Base-by-base conservation (phyloP, 2,888 invertebrate species). In the Aleiodes alternator region DNA sequence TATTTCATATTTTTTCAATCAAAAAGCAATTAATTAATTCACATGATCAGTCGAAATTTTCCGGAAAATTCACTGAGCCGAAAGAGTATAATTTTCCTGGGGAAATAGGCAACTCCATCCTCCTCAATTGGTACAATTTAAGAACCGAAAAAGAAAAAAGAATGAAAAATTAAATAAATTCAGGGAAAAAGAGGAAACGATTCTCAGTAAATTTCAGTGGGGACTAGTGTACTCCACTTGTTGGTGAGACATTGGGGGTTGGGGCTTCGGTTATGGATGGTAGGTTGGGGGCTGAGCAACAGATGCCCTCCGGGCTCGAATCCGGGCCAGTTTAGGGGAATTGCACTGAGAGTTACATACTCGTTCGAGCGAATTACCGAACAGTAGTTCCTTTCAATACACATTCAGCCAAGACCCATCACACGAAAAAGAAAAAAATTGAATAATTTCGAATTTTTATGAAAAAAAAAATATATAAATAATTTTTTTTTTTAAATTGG, bases 211-310 rank as follows among this genome's bases (percentile, higher is more conserved):
- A 64, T 64, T 61, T 72, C 16, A 38, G 29, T 23, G 59, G 50
- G 43, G 75, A 66, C 29, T 69, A 70, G 64, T 66, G 56, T 72
- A 66, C 61, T 72, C 80, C 80, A 80, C 80, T 80, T 80, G 79
- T 80, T 80, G 79, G 79, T 74, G 72, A 78, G 78, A 71, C 72
- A 77, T 71, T 78, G 77, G 70, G 61, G 56, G 69, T 69, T 51
- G 68, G 68, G 68, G 51, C n/a, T 51, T 68, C 31, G 51, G 31
- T 51, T 51, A 68, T 51, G 68, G 59, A 69, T 74, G 68, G 48
- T 43, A 51, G 31, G 59, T 59, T 34, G 66, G 70, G 69, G 70
- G 14, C 16, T 73, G 57, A 79, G 81, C 80, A 80, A 77, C 74
- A 77, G 79, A 78, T 79, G 78, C 79, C 74, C 69, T 69, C 69